Evolutionary conservation across 2,888 invertebrate species (phyloP), one percentile per base, ranked within the genome.

Genomic region (Drepanosiphum platanoidis): DNA sequence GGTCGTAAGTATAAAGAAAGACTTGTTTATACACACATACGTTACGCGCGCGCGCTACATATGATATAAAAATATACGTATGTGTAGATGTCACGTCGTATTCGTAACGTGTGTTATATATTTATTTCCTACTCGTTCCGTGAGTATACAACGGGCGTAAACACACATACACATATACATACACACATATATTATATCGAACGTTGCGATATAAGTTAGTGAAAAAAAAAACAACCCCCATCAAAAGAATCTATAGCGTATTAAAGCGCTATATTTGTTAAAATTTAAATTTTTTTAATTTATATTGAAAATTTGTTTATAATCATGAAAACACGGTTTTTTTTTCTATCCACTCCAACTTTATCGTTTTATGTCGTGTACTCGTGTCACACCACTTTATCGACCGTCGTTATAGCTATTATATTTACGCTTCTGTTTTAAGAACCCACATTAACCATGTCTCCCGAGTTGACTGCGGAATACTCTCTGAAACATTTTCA

Each of bases 351-450:
- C 32, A 13, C 15, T 30, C 18, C 18, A 46, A 27, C 30, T 52
- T 27, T 4, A 46, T 27, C 15, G 9, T 34, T 46, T 66, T 66
- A 8, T 68, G 32, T 15, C 66, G 15, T n/a, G n/a, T n/a, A n/a
- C n/a, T n/a, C n/a, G n/a, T 30, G n/a, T 32, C 30, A 4, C 9
- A 30, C 64, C 27, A 22, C 18, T 32, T n/a, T 42, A 13, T 42
- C 32, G 46, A 13, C 34, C n/a, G 9, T 39, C 18, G 36, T 36
- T 74, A n/a, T n/a, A 46, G 0, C 22, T 46, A 66, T 66, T 42
- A 32, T 66, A 42, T 46, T 66, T 66, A 66, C n/a, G n/a, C n/a
- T 46, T 42, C 78, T 39, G 32, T 42, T 30, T n/a, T 30, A 64
- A 79, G 32, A 79, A n/a, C 9, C 15, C 5, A 34, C 32, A 34